Percentiles rank a stretch among this genome's conserved stretches.
Evolutionary conservation across 1,140 invertebrate genomes (phyloP).

Genomic region (Frieseomelitta varia): DNA sequence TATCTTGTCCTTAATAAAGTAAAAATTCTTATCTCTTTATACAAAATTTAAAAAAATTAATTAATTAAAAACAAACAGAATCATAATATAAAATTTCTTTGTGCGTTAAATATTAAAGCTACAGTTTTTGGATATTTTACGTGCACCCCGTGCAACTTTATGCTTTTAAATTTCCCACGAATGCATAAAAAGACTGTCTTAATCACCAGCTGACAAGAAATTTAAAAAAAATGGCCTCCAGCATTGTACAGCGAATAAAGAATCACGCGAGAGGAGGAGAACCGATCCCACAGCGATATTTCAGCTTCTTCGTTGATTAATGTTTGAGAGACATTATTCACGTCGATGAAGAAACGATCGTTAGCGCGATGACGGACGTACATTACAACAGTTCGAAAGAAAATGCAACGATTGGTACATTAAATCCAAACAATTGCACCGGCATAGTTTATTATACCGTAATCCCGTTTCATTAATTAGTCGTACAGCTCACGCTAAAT

Average conservation of each 20-base stretch:
- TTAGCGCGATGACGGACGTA: neutral
- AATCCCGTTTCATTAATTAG: constrained; percentile 42
- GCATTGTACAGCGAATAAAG: neutral
- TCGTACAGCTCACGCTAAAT: constrained; percentile 13
- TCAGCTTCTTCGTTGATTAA: neutral
- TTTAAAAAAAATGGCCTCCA: neutral
- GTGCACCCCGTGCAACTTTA: too few relatives aligned
- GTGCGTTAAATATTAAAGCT: too few relatives aligned
- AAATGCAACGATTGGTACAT: neutral
- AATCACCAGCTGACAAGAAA: neutral
- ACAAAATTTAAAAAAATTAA: too few relatives aligned
- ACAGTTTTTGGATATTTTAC: too few relatives aligned
- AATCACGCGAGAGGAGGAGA: neutral
- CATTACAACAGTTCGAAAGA: neutral
- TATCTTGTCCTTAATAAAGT: neutral
- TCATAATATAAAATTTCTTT: too few relatives aligned
- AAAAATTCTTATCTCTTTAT: too few relatives aligned
- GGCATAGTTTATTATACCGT: constrained; percentile 21
- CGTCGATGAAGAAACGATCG: neutral
- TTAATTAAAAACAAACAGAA: too few relatives aligned
- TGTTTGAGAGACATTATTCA: neutral
- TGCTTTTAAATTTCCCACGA: too few relatives aligned
- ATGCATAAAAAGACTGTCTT: too few relatives aligned
- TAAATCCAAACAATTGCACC: neutral
- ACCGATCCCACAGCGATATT: neutral